Percentiles rank a stretch among this genome's conserved stretches.
phyloP scores from a whole-genome alignment of 2,113 vertebrate genomes.

The Nipponia nippon region DNA sequence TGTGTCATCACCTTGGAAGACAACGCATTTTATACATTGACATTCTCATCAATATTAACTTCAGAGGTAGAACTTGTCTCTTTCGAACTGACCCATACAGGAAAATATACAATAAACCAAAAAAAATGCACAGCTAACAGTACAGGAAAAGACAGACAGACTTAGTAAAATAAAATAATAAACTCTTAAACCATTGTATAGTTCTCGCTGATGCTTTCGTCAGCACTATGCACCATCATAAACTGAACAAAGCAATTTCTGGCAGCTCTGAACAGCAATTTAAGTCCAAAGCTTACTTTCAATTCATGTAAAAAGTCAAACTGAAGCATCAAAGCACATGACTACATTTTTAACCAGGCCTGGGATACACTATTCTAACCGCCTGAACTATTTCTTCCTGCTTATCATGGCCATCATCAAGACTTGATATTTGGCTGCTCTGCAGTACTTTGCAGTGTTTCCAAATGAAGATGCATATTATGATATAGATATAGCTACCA shows the following conservation, averaged over 20 bases:
- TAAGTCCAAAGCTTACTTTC: neutral
- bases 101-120: neutral
- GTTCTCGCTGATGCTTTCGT: neutral
- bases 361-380: neutral
- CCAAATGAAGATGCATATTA: conserved; percentile 8
- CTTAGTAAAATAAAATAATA: neutral
- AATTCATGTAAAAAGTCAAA: conserved; percentile 5
- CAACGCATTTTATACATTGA: neutral
- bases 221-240: neutral
- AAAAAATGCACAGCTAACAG: neutral
- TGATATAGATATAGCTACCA: neutral
- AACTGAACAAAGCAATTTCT: conserved; percentile 8
- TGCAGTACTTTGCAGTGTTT: neutral
- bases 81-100: neutral
- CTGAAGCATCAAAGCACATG: neutral
- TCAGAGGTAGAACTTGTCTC: neutral
- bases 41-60: neutral
- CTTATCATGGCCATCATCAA: neutral
- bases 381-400: neutral
- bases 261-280: neutral
- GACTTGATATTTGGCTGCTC: neutral
- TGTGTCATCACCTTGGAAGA: neutral
- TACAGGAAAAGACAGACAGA: neutral
- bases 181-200: neutral
- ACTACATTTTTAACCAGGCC: neutral